A percentile compares a stretch with the other conserved stretches of the same genome.
phyloP scores from a whole-genome alignment of 2,797 vertebrate species.

The Kryptopterus vitreolus region DNA sequence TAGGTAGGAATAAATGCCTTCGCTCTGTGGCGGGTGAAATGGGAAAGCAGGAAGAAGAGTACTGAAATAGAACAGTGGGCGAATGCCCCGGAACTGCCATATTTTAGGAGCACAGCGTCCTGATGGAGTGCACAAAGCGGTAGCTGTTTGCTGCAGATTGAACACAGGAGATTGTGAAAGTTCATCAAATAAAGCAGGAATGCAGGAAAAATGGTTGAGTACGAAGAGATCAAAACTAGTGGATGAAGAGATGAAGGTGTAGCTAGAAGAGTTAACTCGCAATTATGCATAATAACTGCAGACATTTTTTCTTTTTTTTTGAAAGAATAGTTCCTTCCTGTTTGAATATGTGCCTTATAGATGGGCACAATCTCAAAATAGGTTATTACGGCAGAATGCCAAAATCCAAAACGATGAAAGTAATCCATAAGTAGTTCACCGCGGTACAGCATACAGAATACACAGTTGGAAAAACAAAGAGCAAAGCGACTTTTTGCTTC shows the following conservation, averaged over 20 bases:
- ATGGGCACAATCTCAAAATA: slow-evolving; percentile 16
- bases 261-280: not conserved
- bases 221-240: not conserved
- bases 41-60: not conserved
- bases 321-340: not conserved
- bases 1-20: not conserved
- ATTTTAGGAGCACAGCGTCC: not conserved
- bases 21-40: not conserved
- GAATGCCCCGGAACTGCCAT: not conserved
- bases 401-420: slow-evolving; percentile 11
- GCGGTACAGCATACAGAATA: not conserved
- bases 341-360: not conserved
- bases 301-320: not conserved
- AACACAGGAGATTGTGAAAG: not conserved
- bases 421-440: not conserved
- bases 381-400: not conserved
- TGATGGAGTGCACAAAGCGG: not conserved
- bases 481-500: slow-evolving; percentile 23
- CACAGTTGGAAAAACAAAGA: slow-evolving; percentile 21
- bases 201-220: not conserved
- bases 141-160: not conserved
- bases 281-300: not conserved
- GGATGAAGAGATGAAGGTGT: not conserved
- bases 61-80: not conserved
- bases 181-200: not conserved